These are phyloP conservation scores for Listronotus bonariensis DNA, from an alignment of 1,140 invertebrate species.

Conservation along the genomic window DNA sequence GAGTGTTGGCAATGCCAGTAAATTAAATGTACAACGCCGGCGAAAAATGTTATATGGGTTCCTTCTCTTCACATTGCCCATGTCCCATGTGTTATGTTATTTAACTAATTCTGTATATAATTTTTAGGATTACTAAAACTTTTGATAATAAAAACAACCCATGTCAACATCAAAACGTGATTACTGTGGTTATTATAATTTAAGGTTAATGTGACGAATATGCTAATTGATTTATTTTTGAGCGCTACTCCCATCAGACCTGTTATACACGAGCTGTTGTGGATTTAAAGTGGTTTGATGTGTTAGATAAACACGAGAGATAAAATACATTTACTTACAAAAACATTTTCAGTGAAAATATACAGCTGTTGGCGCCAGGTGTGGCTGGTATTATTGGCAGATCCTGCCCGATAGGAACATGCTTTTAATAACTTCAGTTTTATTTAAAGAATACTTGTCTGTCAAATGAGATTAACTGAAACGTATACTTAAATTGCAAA, in stretches of 20 bases:
- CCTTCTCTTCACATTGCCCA: no score
- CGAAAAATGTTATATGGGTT: no score
- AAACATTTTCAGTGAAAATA: constrained; percentile 43
- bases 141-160: no score
- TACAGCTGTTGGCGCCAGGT: constrained; percentile 39
- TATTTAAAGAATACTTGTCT: constrained; percentile 27
- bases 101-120: no score
- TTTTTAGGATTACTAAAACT: no score
- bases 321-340: constrained; percentile 45
- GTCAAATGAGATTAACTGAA: constrained; percentile 28
- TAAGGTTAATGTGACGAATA: neutral
- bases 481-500: constrained; percentile 26
- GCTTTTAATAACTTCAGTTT: constrained; percentile 32
- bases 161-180: no score
- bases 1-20: no score
- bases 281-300: constrained; percentile 40
- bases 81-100: no score
- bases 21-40: no score
- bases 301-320: constrained; percentile 45
- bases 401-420: constrained; percentile 21
- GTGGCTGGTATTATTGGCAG: constrained; percentile 34
- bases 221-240: constrained; percentile 25
- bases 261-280: constrained; percentile 33
- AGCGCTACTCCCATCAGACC: constrained; percentile 13
- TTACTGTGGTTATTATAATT: no score